Evolutionary conservation across 2,113 vertebrate species (phyloP).

Genomic region (Sebastes schlegelii): DNA sequence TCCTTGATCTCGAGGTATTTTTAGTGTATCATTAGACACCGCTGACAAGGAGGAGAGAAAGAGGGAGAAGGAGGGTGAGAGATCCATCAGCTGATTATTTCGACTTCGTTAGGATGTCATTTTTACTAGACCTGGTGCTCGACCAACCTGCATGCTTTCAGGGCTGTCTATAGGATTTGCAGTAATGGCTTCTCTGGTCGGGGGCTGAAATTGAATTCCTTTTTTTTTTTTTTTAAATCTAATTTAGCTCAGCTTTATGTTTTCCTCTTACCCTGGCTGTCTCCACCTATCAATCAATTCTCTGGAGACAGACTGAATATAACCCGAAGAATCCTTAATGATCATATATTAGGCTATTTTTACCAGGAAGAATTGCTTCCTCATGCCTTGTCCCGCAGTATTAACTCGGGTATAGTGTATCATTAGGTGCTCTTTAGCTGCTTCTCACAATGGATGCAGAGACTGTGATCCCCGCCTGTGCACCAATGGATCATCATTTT

Average conservation of each 20-base stretch:
- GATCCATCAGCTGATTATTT: constrained; percentile 63
- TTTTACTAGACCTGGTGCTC: constrained; percentile 28
- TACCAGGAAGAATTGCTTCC: constrained; percentile 33
- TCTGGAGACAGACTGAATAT: constrained; percentile 32
- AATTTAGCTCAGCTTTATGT: constrained; percentile 61
- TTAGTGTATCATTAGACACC: constrained; percentile 51
- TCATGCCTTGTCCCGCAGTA: constrained; percentile 12
- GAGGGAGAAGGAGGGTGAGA: not conserved
- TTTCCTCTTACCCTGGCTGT: constrained; percentile 6
- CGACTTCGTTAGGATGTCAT: constrained; percentile 60
- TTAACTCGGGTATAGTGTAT: constrained; percentile 28
- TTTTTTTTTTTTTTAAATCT: constrained; percentile 45
- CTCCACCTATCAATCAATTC: constrained; percentile 62
- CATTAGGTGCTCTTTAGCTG: constrained; percentile 39
- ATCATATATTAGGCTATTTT: constrained; percentile 40
- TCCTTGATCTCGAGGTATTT: constrained; percentile 58
- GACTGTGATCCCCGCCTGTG: not conserved
- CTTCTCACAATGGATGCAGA: not conserved
- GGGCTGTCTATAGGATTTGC: constrained; percentile 36
- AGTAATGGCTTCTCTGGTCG: constrained; percentile 41
- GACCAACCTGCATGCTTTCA: constrained; percentile 9
- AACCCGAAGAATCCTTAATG: constrained; percentile 39
- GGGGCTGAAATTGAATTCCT: constrained; percentile 50
- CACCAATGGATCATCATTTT: not conserved
- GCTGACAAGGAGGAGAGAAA: constrained; percentile 41